Conservation (phyloP, 2,113 vertebrate genomes). For the Onychostruthus taczanowskii region DNA sequence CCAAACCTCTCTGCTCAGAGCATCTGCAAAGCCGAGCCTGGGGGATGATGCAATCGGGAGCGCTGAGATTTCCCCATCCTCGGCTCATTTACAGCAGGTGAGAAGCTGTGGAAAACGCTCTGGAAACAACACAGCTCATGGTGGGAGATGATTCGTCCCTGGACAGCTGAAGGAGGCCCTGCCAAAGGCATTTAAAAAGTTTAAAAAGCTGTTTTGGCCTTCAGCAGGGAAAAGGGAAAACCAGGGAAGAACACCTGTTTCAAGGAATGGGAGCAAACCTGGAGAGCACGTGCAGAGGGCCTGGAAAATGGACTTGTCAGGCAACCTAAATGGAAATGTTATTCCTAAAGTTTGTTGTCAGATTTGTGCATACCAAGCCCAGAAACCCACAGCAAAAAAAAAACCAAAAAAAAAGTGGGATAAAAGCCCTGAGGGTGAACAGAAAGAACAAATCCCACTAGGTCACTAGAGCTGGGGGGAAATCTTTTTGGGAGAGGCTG, state of each 20-base stretch:
- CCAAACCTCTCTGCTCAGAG: neutral
- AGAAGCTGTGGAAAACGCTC: neutral
- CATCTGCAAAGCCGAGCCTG: neutral
- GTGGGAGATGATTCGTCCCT: neutral
- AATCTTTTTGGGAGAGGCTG: neutral
- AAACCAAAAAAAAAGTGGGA: neutral
- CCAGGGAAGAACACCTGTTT: neutral
- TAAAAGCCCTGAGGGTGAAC: neutral
- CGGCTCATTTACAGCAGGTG: neutral
- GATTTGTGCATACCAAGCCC: neutral
- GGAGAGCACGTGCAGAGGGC: neutral
- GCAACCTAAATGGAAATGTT: neutral
- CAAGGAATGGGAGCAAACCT: neutral
- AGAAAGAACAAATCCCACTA: neutral
- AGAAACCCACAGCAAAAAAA: neutral
- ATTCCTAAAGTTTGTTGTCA: neutral
- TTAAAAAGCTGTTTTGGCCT: neutral
- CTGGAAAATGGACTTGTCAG: neutral
- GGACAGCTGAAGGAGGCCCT: fast-evolving
- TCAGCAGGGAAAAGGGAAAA: neutral
- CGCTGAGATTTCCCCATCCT: fast-evolving
- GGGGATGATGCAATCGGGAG: neutral
- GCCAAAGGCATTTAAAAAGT: neutral
- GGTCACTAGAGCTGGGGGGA: neutral
- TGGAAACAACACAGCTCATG: neutral